Conservation (phyloP, 2,888 invertebrate species). For the Cinara cedri region DNA sequence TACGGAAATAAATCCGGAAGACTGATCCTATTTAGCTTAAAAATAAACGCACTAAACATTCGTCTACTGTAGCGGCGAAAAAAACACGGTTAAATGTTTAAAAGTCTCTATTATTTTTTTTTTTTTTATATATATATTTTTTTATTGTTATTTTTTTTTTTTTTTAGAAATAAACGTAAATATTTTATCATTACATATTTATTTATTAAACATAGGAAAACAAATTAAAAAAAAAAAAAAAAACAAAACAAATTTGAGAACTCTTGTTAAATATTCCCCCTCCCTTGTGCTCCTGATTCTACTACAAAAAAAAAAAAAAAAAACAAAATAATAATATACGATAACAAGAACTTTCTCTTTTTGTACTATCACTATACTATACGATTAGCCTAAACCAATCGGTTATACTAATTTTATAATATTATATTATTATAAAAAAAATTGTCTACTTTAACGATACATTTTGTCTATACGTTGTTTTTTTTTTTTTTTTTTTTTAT, state of each 20-base stretch:
- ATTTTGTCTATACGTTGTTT: constrained; percentile 53
- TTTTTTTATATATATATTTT: too few relatives aligned
- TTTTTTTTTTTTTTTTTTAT: background rate
- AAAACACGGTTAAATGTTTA: constrained; percentile 9
- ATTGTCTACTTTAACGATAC: constrained; percentile 47
- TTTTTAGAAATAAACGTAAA: background rate
- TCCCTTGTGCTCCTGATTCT: constrained; percentile 40
- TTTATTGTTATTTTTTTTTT: too few relatives aligned
- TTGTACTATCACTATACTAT: constrained; percentile 56
- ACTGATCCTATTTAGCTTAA: constrained; percentile 35
- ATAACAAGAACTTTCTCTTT: constrained; percentile 22
- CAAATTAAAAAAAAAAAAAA: background rate
- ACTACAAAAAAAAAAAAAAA: constrained; percentile 7
- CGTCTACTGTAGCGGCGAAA: constrained; percentile 37
- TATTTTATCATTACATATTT: background rate
- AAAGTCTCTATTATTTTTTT: background rate
- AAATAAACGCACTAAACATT: constrained; percentile 33
- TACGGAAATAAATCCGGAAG: constrained; percentile 51
- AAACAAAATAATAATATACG: constrained; percentile 17
- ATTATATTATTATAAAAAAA: constrained; percentile 40
- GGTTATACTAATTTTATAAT: too few relatives aligned
- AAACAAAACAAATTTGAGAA: background rate
- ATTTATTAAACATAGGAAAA: constrained; percentile 41
- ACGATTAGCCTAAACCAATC: constrained; percentile 43
- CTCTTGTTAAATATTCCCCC: constrained; percentile 37